A percentile compares a stretch with the other conserved stretches of the same genome.
Conservation (phyloP, 2,113 vertebrate species). For the Felis catus region DNA sequence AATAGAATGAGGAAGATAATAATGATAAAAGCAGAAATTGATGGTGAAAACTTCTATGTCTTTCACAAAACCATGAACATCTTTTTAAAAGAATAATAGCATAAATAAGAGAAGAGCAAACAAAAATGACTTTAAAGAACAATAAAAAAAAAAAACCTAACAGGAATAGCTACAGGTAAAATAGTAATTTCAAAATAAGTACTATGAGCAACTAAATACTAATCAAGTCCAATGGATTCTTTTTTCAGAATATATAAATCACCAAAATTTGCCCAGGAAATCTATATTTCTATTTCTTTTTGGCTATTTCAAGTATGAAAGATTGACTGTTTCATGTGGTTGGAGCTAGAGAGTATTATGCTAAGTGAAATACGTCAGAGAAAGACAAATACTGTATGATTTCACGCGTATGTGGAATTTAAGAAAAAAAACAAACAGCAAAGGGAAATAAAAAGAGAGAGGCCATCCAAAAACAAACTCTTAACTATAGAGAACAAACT, state of each 20-base stretch:
- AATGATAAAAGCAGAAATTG: not conserved
- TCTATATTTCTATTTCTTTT: not conserved
- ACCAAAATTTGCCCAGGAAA: not conserved
- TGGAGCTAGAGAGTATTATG: too few relatives aligned
- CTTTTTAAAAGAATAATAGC: not conserved
- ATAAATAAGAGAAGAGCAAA: not conserved
- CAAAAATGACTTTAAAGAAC: not conserved
- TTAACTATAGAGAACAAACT: too few relatives aligned
- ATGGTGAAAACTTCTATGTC: not conserved
- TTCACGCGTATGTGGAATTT: too few relatives aligned
- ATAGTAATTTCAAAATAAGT: conserved; percentile 10
- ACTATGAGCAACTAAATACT: not conserved
- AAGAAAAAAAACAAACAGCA: too few relatives aligned
- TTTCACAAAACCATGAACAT: not conserved
- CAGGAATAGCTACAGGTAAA: not conserved
- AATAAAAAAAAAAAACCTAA: not conserved
- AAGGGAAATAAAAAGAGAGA: too few relatives aligned
- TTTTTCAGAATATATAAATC: not conserved
- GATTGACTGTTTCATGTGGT: not conserved
- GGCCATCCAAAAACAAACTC: too few relatives aligned
- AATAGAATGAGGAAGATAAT: not conserved
- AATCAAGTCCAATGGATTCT: not conserved
- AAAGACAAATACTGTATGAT: too few relatives aligned
- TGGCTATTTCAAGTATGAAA: not conserved
- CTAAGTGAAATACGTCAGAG: too few relatives aligned